Evolutionary conservation across 1,140 invertebrate genomes (phyloP).

Genomic region (Ceratosolen solmsi): DNA sequence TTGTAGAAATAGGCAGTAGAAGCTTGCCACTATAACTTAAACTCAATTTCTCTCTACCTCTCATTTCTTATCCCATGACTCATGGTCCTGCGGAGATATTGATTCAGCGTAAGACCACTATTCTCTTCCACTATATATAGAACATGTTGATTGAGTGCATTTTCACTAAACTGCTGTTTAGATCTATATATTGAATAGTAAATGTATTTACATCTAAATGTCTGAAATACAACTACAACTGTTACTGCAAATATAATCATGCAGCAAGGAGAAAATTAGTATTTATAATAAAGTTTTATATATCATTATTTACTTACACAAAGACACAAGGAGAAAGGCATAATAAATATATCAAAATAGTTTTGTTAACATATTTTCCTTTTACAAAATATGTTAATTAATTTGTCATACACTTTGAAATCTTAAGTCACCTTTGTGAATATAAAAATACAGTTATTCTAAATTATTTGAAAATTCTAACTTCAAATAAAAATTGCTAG

Average conservation of each 20-base stretch:
- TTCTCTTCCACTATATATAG: constrained; percentile 27
- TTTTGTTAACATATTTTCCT: too few species aligned
- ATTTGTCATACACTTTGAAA: too few species aligned
- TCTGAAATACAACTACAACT: background rate
- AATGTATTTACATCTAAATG: background rate
- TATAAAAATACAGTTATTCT: too few species aligned
- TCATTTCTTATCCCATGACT: constrained; percentile 7
- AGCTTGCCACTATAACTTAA: background rate
- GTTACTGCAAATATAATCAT: background rate
- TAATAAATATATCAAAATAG: too few species aligned
- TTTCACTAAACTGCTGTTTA: background rate
- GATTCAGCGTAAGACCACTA: constrained; percentile 33
- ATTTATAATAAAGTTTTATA: background rate
- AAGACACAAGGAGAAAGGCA: too few species aligned
- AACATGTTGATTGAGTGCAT: background rate
- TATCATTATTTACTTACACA: background rate
- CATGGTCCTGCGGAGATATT: constrained; percentile 29
- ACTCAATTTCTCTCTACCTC: background rate
- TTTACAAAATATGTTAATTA: too few species aligned
- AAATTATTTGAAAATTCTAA: too few species aligned
- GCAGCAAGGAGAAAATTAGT: background rate
- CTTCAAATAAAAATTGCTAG: too few species aligned
- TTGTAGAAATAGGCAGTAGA: constrained; percentile 5
- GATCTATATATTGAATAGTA: background rate
- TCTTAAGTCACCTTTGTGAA: too few species aligned